Conservation (phyloP, 2,113 vertebrate species). For the Geothlypis trichas region DNA sequence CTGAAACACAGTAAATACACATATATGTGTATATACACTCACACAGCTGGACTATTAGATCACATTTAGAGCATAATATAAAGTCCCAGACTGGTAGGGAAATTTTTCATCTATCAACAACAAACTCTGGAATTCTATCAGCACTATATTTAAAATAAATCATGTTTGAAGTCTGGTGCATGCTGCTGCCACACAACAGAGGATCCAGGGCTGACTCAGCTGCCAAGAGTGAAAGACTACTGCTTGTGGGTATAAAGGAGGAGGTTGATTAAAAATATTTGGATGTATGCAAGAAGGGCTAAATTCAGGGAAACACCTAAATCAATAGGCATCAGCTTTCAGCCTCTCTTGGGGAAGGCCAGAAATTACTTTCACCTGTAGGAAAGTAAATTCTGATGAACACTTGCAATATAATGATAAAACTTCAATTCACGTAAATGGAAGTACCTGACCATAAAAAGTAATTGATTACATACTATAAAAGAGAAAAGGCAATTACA, state of each 20-base stretch:
- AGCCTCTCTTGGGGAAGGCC: background rate
- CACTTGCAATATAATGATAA: background rate
- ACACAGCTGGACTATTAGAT: background rate
- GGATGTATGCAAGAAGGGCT: background rate
- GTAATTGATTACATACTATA: constrained; percentile 14
- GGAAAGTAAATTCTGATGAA: constrained; percentile 13
- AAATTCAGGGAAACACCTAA: constrained; percentile 10
- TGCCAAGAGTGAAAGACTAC: background rate
- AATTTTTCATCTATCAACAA: background rate
- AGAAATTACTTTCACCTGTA: background rate
- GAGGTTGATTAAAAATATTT: background rate
- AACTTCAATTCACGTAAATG: constrained; percentile 27
- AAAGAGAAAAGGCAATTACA: constrained; percentile 44
- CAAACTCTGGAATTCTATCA: background rate
- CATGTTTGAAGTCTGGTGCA: background rate
- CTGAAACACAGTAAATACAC: background rate
- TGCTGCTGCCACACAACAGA: rapidly evolving
- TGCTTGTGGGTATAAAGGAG: background rate
- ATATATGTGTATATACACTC: background rate
- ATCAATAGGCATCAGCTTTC: constrained; percentile 8
- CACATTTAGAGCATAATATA: background rate
- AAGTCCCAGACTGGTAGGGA: background rate
- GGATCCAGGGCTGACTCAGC: background rate
- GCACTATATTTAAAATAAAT: background rate
- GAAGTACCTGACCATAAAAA: constrained; percentile 30